Base-by-base conservation (phyloP, 2,888 invertebrate genomes). In the Aporophyla nigra region DNA sequence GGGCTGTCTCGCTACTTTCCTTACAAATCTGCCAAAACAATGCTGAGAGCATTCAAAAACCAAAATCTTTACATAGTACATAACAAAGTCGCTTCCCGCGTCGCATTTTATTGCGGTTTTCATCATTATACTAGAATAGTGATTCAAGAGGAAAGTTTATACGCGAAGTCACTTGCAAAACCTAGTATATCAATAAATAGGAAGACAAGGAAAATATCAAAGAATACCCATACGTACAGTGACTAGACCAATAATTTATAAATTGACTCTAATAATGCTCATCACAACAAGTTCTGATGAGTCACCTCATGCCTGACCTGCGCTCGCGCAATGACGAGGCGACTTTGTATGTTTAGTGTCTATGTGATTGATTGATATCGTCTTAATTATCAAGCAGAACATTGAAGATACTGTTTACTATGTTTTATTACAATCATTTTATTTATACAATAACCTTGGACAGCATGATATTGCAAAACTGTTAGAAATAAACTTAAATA, bases 211-310 rank as follows among this genome's bases (percentile, higher is more conserved):
- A 78, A 72, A 72, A 66, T 72, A 78, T 65, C n/a, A 2, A n/a
- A 71, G 24, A 78, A 77, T 33, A 71, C n/a, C 58, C 71, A 65
- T 54, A 46, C 24, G 3, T 24, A 77, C 21, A 59, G 16, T 66
- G 78, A 74, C 74, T 74, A 49, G 68, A 74, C 68, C 46, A 74
- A 69, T 74, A 71, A 78, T 74, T 65, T 63, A 69, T 43, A 65
- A n/a, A 79, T 79, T 65, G 63, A 43, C n/a, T 78, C 33, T 65
- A 59, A 79, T 69, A 63, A 63, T 51, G 51, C 16, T 68, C 74
- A 61, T 58, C 67, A 68, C 56, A 56, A n/a, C 24, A n/a, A 58
- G 14, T 12, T 33, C 33, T 33, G 33, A 33, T 78, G 68, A 79
- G 19, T 74, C 78, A 78, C 51, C 14, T 10, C 12, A 61, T 56